Percentiles rank a stretch among this genome's conserved stretches.
phyloP scores from a whole-genome alignment of 2,888 invertebrate genomes.

The Sinopyrophorus schimmeli region DNA sequence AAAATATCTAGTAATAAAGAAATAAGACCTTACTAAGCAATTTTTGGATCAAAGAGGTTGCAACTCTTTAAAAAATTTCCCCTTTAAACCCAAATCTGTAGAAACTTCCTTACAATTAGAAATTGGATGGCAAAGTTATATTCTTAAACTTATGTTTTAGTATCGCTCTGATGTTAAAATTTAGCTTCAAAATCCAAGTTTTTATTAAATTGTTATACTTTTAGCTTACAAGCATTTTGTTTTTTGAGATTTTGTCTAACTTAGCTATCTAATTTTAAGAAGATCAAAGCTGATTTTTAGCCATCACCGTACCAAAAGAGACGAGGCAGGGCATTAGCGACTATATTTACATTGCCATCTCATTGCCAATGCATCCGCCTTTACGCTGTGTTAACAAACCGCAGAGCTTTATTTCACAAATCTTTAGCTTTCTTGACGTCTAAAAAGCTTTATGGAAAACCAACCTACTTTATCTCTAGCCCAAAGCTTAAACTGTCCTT shows the following conservation, averaged over 20 bases:
- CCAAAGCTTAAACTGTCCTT: constrained; percentile 19
- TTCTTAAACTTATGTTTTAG: neutral
- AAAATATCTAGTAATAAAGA: too few relatives aligned
- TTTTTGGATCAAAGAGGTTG: too few relatives aligned
- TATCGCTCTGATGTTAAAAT: neutral
- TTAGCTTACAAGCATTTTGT: constrained; percentile 5
- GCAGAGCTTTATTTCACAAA: constrained; percentile 25
- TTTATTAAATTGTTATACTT: constrained; percentile 16
- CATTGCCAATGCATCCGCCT: constrained; percentile 22
- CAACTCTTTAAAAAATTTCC: too few relatives aligned
- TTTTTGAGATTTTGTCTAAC: constrained; percentile 9
- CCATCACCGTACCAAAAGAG: constrained; percentile 14
- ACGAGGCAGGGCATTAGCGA: constrained; percentile 17
- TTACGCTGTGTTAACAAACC: constrained; percentile 25
- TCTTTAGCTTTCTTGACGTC: constrained; percentile 22
- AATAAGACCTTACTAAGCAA: too few relatives aligned
- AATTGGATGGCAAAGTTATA: constrained; percentile 1
- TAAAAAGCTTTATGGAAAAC: constrained; percentile 21
- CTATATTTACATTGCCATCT: constrained; percentile 24
- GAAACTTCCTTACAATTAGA: constrained; percentile 9
- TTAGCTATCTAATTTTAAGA: constrained; percentile 18
- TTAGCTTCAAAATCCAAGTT: constrained; percentile 8
- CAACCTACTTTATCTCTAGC: constrained; percentile 15
- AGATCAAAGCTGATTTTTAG: constrained; percentile 25
- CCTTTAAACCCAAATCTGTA: too few relatives aligned